Evolutionary conservation across 2,797 vertebrate genomes (phyloP), one percentile per base, ranked within the genome.

Genomic region (Micromesistius poutassou): DNA sequence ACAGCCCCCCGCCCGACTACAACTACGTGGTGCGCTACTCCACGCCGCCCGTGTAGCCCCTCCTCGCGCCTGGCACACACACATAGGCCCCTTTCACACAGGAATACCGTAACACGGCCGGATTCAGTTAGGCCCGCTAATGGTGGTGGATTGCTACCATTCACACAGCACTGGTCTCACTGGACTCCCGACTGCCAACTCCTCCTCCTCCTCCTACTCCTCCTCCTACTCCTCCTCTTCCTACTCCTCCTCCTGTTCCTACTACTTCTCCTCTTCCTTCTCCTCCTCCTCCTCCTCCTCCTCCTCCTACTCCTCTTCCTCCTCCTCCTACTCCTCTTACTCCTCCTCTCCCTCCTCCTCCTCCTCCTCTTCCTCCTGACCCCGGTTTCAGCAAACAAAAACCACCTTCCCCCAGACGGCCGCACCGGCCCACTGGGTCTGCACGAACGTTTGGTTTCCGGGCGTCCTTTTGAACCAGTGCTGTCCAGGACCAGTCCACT

Each of bases 1-100:
- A 98, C 92, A 98, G 96, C 91, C 96, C 96, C 0, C 96, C 96
- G 0, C 97, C 97, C 0, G 96, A 98, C 90, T 98, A 98, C 92
- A 97, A 97, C 90, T 95, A 94, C 0, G 96, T 98, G 84, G 88
- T 98, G 82, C 96, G 96, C 88, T 98, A 97, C 92, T 96, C 96
- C 0, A 93, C 95, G 62, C 96, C 96, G 1, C 96, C 96, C 0
- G 95, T 97, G 87, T 98, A 95, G 36, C 73, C 42, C 42, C 62
- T 72, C 13, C 70, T 7, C 1, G 8, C 6, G 3, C 70, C 31
- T 7, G 19, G 25, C 30, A 33, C 70, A 5, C 13, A 31, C 25
- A 25, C n/a, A 50, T 42, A 16, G 16, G 40, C 40, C 40, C 40
- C 40, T 16, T 16, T 42, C 46, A 50, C 16, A 22, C 46, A 22